A percentile compares a stretch with the other conserved stretches of the same genome.
These are phyloP conservation scores for Lampris megalopsis DNA, from an alignment of 2,113 vertebrate genomes.

Conservation along the genomic window DNA sequence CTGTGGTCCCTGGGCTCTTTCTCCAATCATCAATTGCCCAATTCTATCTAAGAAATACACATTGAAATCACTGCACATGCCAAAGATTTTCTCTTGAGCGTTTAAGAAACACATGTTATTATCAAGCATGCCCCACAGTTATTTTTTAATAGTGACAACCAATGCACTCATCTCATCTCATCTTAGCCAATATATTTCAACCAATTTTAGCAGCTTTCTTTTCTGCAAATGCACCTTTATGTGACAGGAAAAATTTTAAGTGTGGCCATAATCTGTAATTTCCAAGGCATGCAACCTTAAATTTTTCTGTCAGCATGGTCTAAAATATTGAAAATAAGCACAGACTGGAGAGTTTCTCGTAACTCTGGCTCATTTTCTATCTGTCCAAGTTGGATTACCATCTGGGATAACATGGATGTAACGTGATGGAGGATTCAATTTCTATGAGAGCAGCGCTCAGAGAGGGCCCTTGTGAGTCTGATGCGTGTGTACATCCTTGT, in stretches of 20 bases:
- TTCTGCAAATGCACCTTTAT: neutral
- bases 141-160: conserved; percentile 20
- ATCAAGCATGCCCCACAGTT: conserved; percentile 9
- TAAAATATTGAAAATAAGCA: neutral
- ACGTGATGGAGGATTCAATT: conserved; percentile 21
- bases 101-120: conserved; percentile 15
- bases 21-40: neutral
- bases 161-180: conserved; percentile 22
- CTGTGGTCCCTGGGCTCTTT: too few species aligned
- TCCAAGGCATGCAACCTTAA: neutral
- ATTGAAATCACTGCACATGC: conserved; percentile 42
- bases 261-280: neutral
- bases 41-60: conserved; percentile 43
- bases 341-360: conserved; percentile 8
- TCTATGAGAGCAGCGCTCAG: conserved; percentile 15
- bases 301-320: neutral
- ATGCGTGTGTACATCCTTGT: conserved; percentile 29
- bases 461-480: conserved; percentile 11
- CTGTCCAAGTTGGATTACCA: neutral
- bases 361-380: neutral
- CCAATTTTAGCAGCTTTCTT: neutral
- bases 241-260: conserved; percentile 4
- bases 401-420: neutral
- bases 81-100: neutral
- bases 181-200: neutral